These are phyloP conservation scores for Aphaenogaster ashmeadi DNA, from an alignment of 1,140 invertebrate genomes.

Conservation along the genomic window DNA sequence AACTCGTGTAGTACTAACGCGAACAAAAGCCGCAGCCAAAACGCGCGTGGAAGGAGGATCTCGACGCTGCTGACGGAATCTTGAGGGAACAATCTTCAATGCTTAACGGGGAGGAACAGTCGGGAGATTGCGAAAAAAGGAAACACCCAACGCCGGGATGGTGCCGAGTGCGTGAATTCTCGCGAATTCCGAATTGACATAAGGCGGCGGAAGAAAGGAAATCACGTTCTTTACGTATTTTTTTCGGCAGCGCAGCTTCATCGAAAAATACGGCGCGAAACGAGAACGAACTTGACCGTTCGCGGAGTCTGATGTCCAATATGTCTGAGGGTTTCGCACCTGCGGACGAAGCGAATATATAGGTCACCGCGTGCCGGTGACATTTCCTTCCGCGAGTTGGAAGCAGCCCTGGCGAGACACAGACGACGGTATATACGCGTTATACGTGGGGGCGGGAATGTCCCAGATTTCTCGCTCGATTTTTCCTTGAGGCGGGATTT, in stretches of 20 bases:
- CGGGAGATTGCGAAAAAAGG: constrained; percentile 34
- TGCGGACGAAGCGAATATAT: constrained; percentile 68
- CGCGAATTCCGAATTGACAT: constrained; percentile 8
- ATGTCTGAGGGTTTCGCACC: constrained; percentile 65
- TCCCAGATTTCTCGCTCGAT: constrained; percentile 37
- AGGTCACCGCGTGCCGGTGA: constrained; percentile 67
- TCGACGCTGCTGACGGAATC: constrained; percentile 14
- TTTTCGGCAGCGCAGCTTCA: constrained; percentile 11
- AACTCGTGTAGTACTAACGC: constrained; percentile 5
- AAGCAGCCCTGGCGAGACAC: constrained; percentile 32
- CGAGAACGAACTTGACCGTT: constrained; percentile 56
- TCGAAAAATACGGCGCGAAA: constrained; percentile 16
- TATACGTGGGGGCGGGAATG: neutral
- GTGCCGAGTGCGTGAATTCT: constrained; percentile 19
- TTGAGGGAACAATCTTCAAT: constrained; percentile 56
- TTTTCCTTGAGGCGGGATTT: neutral
- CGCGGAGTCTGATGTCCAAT: constrained; percentile 66
- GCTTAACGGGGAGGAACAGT: constrained; percentile 51
- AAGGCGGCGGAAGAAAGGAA: neutral
- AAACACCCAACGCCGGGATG: constrained; percentile 25
- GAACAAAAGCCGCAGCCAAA: constrained; percentile 1
- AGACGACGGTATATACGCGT: neutral
- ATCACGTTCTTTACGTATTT: constrained; percentile 17
- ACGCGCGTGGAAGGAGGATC: neutral
- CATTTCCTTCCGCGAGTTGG: constrained; percentile 63